A percentile compares a stretch with the other conserved stretches of the same genome.
Evolutionary conservation across 37 sponge, comb jelly and placozoan species (phyloP).

Genomic region (Amphimedon queenslandica): DNA sequence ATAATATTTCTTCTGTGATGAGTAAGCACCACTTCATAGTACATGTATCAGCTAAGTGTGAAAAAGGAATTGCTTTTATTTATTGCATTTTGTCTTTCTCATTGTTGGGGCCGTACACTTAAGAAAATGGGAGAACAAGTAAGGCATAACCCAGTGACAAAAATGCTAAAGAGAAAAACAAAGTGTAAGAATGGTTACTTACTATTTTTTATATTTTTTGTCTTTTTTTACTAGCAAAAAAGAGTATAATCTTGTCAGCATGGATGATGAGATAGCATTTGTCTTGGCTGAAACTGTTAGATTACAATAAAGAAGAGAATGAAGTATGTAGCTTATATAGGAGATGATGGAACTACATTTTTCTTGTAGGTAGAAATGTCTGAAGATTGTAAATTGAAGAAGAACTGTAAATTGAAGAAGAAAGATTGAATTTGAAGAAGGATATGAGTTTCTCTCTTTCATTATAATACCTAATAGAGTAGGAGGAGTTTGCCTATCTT

Average conservation of each 20-base stretch:
- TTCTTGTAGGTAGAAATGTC: not conserved
- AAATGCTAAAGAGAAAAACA: constrained; percentile 71
- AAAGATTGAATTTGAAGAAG: constrained; percentile 70
- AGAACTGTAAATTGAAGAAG: constrained; percentile 56
- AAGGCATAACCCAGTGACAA: constrained; percentile 78
- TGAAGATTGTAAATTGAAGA: too few species aligned
- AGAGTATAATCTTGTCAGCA: constrained; percentile 89
- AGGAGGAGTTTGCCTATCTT: constrained; percentile 90
- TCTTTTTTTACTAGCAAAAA: constrained; percentile 31
- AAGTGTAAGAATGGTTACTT: constrained; percentile 19
- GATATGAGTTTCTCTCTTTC: not conserved
- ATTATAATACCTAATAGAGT: constrained; percentile 43
- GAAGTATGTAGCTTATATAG: not conserved
- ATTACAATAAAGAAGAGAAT: constrained; percentile 52
- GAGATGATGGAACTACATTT: not conserved
- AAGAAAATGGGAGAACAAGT: constrained; percentile 93
- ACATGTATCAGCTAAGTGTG: constrained; percentile 18
- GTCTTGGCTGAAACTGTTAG: constrained; percentile 73
- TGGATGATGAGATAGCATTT: constrained; percentile 93
- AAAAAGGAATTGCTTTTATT: constrained; percentile 13
- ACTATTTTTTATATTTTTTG: not conserved
- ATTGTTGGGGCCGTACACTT: constrained; percentile 88
- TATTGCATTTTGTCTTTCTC: not conserved
- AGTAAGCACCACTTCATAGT: constrained; percentile 38
- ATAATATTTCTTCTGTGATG: constrained; percentile 74